phyloP scores from a whole-genome alignment of 2,797 vertebrate genomes.

The Salarias fasciatus region DNA sequence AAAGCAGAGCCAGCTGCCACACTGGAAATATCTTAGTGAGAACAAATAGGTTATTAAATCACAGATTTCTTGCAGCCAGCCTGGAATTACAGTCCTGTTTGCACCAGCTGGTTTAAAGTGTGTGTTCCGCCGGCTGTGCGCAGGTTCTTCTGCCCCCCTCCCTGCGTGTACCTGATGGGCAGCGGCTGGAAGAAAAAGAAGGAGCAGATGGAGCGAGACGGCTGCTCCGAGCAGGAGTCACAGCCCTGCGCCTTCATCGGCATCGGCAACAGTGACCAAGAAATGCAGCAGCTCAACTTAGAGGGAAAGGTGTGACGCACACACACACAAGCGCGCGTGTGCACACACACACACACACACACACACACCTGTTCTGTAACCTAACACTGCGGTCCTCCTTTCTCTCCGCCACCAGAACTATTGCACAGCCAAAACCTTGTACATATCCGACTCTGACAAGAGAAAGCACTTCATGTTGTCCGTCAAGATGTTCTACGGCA shows the following conservation, averaged over 20 bases:
- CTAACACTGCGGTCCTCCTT: accelerated
- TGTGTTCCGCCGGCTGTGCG: too few relatives aligned
- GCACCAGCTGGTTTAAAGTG: too few relatives aligned
- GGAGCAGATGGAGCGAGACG: slow-evolving; percentile 98
- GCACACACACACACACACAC: too few relatives aligned
- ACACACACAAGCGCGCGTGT: too few relatives aligned
- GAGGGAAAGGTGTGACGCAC: slow-evolving; percentile 98
- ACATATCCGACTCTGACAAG: slow-evolving; percentile 99
- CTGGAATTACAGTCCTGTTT: too few relatives aligned
- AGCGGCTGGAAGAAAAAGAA: slow-evolving; percentile 99
- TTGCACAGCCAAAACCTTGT: slow-evolving; percentile 99
- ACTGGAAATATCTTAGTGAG: too few relatives aligned
- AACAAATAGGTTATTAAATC: too few relatives aligned
- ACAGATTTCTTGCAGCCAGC: too few relatives aligned
- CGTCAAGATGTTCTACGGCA: slow-evolving; percentile 99
- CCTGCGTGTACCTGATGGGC: slow-evolving; percentile 99
- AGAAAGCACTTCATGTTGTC: slow-evolving; percentile 99
- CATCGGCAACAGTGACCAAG: slow-evolving; percentile 98
- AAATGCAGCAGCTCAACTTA: slow-evolving; percentile 98
- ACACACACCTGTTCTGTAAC: not conserved
- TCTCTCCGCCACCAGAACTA: slow-evolving; percentile 86
- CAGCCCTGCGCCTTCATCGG: slow-evolving; percentile 99
- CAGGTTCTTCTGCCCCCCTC: slow-evolving; percentile 98
- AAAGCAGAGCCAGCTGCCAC: too few relatives aligned
- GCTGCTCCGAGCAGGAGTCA: slow-evolving; percentile 97